Percentiles rank a stretch among this genome's conserved stretches.
These are phyloP conservation scores for Diogma glabrata DNA, from an alignment of 2,888 invertebrate genomes.

Conservation along the genomic window DNA sequence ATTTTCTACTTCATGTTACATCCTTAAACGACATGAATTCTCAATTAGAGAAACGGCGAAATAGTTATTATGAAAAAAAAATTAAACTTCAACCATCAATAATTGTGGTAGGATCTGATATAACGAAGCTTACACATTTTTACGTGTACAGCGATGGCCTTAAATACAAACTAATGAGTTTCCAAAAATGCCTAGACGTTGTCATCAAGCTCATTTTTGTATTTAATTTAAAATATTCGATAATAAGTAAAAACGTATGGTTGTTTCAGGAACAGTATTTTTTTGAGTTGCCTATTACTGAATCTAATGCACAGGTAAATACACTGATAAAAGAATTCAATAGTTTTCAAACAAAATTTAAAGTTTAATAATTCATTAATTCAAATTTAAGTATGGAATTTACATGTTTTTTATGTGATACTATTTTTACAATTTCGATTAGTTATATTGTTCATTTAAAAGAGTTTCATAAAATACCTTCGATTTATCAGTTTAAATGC, in stretches of 20 bases:
- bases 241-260: neutral
- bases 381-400: no score
- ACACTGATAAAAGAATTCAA: neutral
- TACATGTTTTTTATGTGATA: no score
- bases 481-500: no score
- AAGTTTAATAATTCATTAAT: no score
- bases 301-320: neutral
- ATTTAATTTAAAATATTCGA: slow-evolving; percentile 3
- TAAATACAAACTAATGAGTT: neutral
- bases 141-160: neutral
- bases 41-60: neutral
- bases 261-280: neutral
- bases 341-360: neutral
- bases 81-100: neutral
- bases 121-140: neutral
- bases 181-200: neutral
- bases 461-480: no score
- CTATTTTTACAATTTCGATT: no score
- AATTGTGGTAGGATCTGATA: neutral
- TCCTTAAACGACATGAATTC: neutral
- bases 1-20: neutral
- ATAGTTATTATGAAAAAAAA: neutral
- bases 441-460: no score
- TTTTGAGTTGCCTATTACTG: neutral
- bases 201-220: neutral